Percentiles rank a stretch among this genome's conserved stretches.
Conservation (phyloP, 2,888 invertebrate species). For the Dendrolimus houi region DNA sequence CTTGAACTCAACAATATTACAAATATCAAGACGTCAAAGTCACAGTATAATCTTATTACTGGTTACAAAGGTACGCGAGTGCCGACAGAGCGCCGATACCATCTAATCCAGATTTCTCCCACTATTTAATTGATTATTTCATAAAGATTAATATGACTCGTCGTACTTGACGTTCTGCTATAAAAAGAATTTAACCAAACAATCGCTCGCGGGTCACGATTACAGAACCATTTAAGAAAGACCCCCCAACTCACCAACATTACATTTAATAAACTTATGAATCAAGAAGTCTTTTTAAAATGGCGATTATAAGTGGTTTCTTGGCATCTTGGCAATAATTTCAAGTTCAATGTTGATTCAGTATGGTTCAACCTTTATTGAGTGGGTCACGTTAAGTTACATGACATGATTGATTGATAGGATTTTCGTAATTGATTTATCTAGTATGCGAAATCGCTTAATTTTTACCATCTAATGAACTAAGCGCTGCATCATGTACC, state of each 20-base stretch:
- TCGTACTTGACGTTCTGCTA: slow-evolving; percentile 50
- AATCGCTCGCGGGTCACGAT: slow-evolving; percentile 46
- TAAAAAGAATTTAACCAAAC: slow-evolving; percentile 50
- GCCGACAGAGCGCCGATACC: slow-evolving; percentile 63
- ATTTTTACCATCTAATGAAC: too few relatives aligned
- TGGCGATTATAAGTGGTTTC: slow-evolving; percentile 24
- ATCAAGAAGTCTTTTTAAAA: slow-evolving; percentile 16
- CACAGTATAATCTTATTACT: slow-evolving; percentile 46
- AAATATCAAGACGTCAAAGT: slow-evolving; percentile 34
- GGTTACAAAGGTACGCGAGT: slow-evolving; percentile 41
- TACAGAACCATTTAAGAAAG: slow-evolving; percentile 23
- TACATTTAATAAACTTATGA: slow-evolving; percentile 7
- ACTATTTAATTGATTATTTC: slow-evolving; percentile 71
- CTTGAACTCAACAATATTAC: not conserved
- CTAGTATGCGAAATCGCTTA: not conserved
- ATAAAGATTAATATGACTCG: slow-evolving; percentile 67
- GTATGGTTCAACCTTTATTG: slow-evolving; percentile 32
- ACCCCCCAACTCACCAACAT: slow-evolving; percentile 16
- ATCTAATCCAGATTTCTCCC: slow-evolving; percentile 70
- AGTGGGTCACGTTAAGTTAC: slow-evolving; percentile 13
- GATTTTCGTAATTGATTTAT: slow-evolving; percentile 4
- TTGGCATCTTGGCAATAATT: slow-evolving; percentile 41
- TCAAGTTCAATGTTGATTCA: slow-evolving; percentile 45
- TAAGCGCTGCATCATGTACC: too few relatives aligned
- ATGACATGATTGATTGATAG: slow-evolving; percentile 17